Base-by-base conservation (phyloP, 2,888 invertebrate species). In the Pterobdella sp. region DNA sequence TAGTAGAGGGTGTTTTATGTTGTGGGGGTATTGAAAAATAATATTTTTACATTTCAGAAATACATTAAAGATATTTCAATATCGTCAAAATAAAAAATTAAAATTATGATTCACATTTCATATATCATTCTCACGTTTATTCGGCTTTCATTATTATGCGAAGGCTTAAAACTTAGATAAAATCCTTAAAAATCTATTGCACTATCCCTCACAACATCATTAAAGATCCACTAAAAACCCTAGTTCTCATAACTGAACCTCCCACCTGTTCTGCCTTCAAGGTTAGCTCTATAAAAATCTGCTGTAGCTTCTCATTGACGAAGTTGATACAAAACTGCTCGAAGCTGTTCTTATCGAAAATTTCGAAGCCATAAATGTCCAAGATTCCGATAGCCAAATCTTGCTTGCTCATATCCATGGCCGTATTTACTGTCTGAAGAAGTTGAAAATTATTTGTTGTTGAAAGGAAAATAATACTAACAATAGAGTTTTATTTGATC, bases 281-380 rank as follows among this genome's bases (percentile, higher is more conserved):
- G 0, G 89, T 89, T 60, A 89, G 82, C 78, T 89, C 89, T 78
- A 89, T 89, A 82, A 89, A 89, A 73, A 89, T 89, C 81, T 89
- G 89, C 79, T 89, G 89, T 14, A 89, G 84, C 79, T 89, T 89
- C 81, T 89, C 89, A 80, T 89, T 89, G 31, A 89, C 89, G 79
- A 88, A 89, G 80, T 89, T 89, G 74, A 89, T 89, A 81, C 89
- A 88, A 80, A 89, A 89, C 81, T 89, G 89, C 79, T 89, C 89
- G 82, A 89, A 89, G 31, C 89, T 89, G 80, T 89, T 89, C 79
- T 85, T 86, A 65, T 87, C 86, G 79, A 89, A 89, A 74, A 89
- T 89, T 81, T 89, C 89, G 80, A 89, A 89, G 0, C 89, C 89
- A 79, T 89, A 89, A 78, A 89, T 89, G 79, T 89, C 89, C 75